Evolutionary conservation across 2,113 vertebrate genomes (phyloP).

Genomic region (Chionis minor): DNA sequence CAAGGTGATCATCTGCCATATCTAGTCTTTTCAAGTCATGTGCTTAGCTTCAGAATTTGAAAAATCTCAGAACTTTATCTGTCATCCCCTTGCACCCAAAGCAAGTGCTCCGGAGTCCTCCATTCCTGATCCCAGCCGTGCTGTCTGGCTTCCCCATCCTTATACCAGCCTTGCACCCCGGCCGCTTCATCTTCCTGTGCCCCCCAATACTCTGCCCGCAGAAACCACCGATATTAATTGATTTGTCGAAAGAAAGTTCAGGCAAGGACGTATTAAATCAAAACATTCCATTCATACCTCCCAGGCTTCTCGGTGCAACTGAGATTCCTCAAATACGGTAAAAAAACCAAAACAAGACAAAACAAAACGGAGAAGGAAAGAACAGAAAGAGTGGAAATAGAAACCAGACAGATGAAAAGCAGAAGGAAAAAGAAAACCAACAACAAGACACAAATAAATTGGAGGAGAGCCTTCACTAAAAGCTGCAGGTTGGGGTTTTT

Average conservation of each 20-base stretch:
- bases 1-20: neutral
- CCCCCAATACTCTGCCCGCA: neutral
- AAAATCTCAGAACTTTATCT: neutral
- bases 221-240: conserved; percentile 51
- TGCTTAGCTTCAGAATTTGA: neutral
- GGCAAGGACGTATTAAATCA: conserved; percentile 56
- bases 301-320: conserved; percentile 40
- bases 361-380: neutral
- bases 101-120: neutral
- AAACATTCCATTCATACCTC: conserved; percentile 72
- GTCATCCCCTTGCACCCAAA: conserved; percentile 30
- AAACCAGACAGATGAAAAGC: conserved; percentile 47
- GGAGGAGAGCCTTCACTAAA: conserved; percentile 30
- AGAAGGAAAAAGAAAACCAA: conserved; percentile 26
- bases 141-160: neutral
- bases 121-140: neutral
- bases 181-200: neutral
- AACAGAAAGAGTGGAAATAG: neutral
- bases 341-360: conserved; percentile 42
- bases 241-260: conserved; percentile 46
- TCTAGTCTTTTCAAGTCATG: neutral
- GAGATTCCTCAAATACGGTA: conserved; percentile 42
- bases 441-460: conserved; percentile 9
- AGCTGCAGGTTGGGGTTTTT: neutral
- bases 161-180: neutral